Conservation (phyloP, 2,113 vertebrate species). For the Rhagologus leucostigma region DNA sequence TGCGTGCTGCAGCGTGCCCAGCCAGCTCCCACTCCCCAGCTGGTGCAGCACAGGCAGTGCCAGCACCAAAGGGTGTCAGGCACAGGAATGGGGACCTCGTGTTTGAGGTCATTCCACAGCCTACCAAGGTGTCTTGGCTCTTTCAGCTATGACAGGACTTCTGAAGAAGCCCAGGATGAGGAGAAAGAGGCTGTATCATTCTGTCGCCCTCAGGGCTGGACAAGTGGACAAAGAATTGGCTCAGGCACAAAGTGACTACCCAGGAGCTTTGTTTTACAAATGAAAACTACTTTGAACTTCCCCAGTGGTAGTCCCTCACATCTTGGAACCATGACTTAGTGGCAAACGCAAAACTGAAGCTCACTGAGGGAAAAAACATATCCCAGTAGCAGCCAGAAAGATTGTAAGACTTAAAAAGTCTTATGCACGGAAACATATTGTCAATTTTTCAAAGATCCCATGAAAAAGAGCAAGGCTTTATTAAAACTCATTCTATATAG, state of each 20-base stretch:
- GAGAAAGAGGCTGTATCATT: not conserved
- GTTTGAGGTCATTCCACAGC: not conserved
- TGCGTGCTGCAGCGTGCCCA: rapidly evolving
- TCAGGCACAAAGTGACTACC: not conserved
- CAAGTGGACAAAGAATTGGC: not conserved
- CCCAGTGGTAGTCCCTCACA: not conserved
- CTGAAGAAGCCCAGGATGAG: not conserved
- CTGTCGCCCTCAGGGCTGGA: not conserved
- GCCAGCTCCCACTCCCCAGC: rapidly evolving
- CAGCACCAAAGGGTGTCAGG: rapidly evolving
- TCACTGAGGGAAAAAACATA: not conserved
- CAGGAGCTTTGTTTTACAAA: not conserved
- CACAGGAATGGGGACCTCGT: rapidly evolving
- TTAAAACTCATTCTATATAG: not conserved
- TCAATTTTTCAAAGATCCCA: not conserved
- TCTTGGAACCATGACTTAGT: not conserved
- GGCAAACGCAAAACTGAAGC: not conserved
- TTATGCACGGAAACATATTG: not conserved
- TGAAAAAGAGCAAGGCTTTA: not conserved
- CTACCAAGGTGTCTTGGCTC: not conserved
- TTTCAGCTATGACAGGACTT: not conserved
- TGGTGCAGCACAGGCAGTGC: not conserved
- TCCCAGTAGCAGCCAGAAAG: not conserved
- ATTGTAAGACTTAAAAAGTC: not conserved
- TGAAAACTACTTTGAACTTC: not conserved